Evolutionary conservation across 2,888 invertebrate species (phyloP).

Genomic region (Leucophenga montana): DNA sequence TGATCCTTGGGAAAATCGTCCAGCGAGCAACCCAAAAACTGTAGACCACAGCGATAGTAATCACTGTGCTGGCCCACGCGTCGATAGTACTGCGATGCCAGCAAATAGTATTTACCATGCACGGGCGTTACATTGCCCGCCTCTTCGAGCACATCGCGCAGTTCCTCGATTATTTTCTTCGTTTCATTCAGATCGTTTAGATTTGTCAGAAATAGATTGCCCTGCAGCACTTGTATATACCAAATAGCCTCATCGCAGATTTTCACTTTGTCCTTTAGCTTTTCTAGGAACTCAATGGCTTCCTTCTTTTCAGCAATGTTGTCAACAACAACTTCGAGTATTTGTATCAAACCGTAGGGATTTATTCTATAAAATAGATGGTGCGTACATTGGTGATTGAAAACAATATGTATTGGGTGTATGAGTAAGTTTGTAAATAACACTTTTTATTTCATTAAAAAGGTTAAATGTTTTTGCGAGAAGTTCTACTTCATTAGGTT

Average conservation of each 20-base stretch:
- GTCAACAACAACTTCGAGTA: conserved; percentile 82
- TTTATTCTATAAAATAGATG: conserved; percentile 86
- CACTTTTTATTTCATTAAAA: no score
- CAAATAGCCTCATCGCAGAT: conserved; percentile 89
- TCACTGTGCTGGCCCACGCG: conserved; percentile 88
- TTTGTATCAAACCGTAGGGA: conserved; percentile 92
- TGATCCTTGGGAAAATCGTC: conserved; percentile 79
- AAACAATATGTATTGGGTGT: no score
- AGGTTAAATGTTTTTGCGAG: no score
- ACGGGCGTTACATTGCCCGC: conserved; percentile 94
- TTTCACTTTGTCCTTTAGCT: conserved; percentile 89
- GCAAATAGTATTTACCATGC: conserved; percentile 93
- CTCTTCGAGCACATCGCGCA: conserved; percentile 88
- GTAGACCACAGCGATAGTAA: conserved; percentile 95
- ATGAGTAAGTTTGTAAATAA: no score
- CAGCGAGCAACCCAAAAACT: conserved; percentile 85
- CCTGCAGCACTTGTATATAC: conserved; percentile 80
- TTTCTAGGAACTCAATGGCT: conserved; percentile 90
- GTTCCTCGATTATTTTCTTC: conserved; percentile 89
- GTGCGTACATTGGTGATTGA: no score
- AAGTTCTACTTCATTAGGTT: no score
- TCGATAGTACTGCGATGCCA: conserved; percentile 93
- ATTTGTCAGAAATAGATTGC: conserved; percentile 85
- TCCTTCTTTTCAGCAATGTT: conserved; percentile 87
- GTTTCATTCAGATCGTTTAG: conserved; percentile 85